Base-by-base conservation (phyloP, 2,797 vertebrate species). In the Brachyrhaphis roseni region DNA sequence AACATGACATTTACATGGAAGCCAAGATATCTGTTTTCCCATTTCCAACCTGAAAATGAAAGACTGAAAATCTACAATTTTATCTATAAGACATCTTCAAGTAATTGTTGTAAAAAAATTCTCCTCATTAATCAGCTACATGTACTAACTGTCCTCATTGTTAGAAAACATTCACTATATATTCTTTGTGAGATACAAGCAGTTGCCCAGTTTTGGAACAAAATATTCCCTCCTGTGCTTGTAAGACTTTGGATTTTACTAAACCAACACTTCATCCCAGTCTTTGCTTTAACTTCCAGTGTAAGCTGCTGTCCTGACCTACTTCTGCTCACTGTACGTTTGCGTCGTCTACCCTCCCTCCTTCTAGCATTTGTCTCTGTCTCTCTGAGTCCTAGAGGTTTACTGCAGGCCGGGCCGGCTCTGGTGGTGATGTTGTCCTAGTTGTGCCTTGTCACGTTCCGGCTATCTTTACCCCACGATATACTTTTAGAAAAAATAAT, bases 401-500 rank as follows among this genome's bases (percentile, higher is more conserved):
- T n/a, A 78, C 82, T 84, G 59, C 53, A n/a, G 53, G 26, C 49
- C 76, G 86, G 85, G 81, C 70, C 76, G 51, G 86, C 82, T 87
- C 91, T 66, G 88, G 94, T 87, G 88, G 91, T 90, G 92, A 94
- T 93, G 93, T 95, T 94, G 93, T 96, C 96, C 96, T 94, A 95
- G 95, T 96, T 95, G 94, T 94, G 94, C 96, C 97, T 97, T 96
- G 97, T 97, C 97, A 98, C 96, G 94, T 98, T 98, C 95, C 95
- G 92, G 96, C 98, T 99, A 98, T 99, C 97, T 98, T 99, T 98
- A 98, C 95, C 96, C 97, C 57, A 82, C 83, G 96, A 96, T 97
- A 97, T 97, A 98, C 98, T 98, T 98, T 98, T 98, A 98, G 98
- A 97, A 97, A 96, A 96, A 95, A 95, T 95, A 97, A 98, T 98